Conservation (phyloP, 2,113 vertebrate genomes). For the Hiodon tergisus region DNA sequence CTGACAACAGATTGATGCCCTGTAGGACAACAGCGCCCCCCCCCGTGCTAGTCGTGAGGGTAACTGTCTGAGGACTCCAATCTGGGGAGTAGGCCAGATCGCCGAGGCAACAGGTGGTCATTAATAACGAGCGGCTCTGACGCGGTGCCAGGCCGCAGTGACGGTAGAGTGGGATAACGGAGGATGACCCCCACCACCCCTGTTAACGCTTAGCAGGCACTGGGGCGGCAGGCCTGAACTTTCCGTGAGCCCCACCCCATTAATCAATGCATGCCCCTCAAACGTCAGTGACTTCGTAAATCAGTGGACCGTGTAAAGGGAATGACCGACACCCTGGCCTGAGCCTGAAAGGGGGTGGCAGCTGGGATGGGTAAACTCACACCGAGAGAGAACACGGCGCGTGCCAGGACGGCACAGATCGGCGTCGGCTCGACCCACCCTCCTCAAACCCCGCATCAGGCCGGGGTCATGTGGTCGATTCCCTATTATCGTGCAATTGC, state of each 20-base stretch:
- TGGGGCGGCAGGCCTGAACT: not conserved
- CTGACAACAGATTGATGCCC: not conserved
- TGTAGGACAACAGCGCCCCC: not conserved
- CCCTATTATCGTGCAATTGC: too few species aligned
- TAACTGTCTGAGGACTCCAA: not conserved
- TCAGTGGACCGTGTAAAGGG: not conserved
- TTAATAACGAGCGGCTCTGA: constrained; percentile 12
- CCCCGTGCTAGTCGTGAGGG: not conserved
- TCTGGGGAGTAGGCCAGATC: not conserved
- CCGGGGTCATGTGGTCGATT: too few species aligned
- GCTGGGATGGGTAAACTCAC: too few species aligned
- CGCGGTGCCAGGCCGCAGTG: constrained; percentile 6
- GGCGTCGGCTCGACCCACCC: too few species aligned
- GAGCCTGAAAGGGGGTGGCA: not conserved
- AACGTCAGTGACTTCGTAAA: not conserved
- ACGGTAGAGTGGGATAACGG: not conserved
- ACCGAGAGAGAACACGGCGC: too few species aligned
- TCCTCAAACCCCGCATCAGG: too few species aligned
- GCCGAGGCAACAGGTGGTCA: not conserved
- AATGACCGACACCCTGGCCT: not conserved
- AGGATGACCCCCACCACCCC: not conserved
- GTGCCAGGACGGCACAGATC: too few species aligned
- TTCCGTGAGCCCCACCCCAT: not conserved
- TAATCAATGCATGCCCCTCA: not conserved
- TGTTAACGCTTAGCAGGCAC: not conserved